A percentile compares a stretch with the other conserved stretches of the same genome.
Conservation (phyloP, 2,797 vertebrate species). For the Galagoides demidoff region DNA sequence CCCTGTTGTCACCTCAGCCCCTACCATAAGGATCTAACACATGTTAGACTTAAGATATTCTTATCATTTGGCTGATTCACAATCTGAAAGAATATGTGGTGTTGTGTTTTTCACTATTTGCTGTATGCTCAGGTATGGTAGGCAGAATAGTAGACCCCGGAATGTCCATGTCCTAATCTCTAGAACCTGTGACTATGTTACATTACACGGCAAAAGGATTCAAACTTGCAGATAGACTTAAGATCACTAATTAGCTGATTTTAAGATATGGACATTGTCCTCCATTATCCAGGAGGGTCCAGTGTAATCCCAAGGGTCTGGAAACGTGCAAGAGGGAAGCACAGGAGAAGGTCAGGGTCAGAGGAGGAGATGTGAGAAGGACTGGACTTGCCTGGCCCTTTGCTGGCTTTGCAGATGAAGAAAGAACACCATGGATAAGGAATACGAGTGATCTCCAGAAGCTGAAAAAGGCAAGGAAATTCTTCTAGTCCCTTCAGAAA, state of each 20-base stretch:
- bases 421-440: background rate
- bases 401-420: background rate
- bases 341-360: background rate
- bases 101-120: background rate
- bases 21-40: background rate
- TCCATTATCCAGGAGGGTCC: background rate
- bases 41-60: background rate
- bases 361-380: background rate
- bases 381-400: background rate
- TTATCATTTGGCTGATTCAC: constrained; percentile 7
- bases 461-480: background rate
- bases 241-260: background rate
- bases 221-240: background rate
- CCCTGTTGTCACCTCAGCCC: background rate
- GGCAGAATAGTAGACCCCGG: background rate
- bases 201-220: background rate
- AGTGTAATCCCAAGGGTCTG: background rate
- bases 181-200: background rate
- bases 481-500: background rate
- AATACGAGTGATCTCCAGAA: background rate
- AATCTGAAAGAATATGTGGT: background rate
- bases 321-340: background rate
- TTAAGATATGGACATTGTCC: background rate
- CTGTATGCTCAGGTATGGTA: background rate
- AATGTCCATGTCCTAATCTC: background rate